A percentile compares a stretch with the other conserved stretches of the same genome.
phyloP scores from a whole-genome alignment of 2,888 invertebrate species.

The Zeuzera pyrina region DNA sequence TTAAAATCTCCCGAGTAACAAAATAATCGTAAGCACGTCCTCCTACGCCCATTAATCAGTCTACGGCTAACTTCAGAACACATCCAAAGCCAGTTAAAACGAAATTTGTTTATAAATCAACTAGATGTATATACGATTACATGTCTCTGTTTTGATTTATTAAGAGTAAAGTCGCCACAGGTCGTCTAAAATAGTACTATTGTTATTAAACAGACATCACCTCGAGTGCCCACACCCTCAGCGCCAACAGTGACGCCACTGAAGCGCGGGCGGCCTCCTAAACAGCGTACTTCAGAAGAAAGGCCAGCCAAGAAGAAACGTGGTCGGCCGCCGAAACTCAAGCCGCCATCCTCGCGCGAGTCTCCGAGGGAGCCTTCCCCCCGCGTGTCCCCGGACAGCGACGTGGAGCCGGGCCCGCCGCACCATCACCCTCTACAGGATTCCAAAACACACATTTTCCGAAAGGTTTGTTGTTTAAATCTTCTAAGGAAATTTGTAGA shows the following conservation, averaged over 20 bases:
- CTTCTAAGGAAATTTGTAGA: no score
- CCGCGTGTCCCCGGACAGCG: conserved; percentile 28
- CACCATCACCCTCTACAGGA: conserved; percentile 36
- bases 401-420: conserved; percentile 39
- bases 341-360: conserved; percentile 21
- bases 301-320: conserved; percentile 54
- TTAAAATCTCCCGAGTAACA: no score
- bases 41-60: no score
- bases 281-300: conserved; percentile 44
- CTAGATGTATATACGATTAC: no score
- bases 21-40: no score
- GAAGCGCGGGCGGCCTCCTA: conserved; percentile 71
- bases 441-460: conserved; percentile 56
- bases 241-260: conserved; percentile 28
- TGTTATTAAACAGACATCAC: conserved; percentile 41
- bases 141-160: no score
- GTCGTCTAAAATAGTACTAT: no score
- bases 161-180: no score
- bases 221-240: conserved; percentile 27
- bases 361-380: conserved; percentile 25
- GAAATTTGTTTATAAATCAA: no score
- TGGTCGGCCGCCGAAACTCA: conserved; percentile 52
- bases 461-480: conserved; percentile 38
- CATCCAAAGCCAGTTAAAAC: no score
- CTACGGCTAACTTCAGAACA: no score